Conservation (phyloP, 23 tunicate genomes). For the Ascidia mentula region DNA sequence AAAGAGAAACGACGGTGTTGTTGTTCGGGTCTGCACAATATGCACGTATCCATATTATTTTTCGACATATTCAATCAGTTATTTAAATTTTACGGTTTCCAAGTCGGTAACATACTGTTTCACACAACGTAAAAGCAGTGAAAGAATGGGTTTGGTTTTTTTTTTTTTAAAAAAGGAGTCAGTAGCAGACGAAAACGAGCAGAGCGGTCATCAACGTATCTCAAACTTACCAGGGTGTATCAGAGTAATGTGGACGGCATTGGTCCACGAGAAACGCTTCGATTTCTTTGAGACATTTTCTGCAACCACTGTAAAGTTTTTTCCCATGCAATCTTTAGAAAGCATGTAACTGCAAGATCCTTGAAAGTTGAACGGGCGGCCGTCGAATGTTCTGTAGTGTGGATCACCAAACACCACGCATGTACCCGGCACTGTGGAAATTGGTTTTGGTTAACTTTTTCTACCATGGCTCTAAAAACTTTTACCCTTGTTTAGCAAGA, state of each 20-base stretch:
- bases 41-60: not conserved
- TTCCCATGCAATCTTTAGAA: slow-evolving; percentile 54
- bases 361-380: slow-evolving; percentile 78
- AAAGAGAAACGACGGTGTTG: slow-evolving; percentile 48
- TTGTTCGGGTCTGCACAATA: not conserved
- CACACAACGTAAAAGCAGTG: not conserved
- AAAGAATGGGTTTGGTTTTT: too few species aligned
- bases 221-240: slow-evolving; percentile 19
- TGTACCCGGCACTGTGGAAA: slow-evolving; percentile 60
- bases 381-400: slow-evolving; percentile 90
- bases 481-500: too few species aligned
- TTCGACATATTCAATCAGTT: not conserved
- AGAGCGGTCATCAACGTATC: not conserved
- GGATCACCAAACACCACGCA: slow-evolving; percentile 95
- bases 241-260: slow-evolving; percentile 44
- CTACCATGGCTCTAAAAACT: too few species aligned
- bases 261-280: slow-evolving; percentile 76
- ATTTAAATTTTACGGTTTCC: not conserved
- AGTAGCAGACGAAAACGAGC: not conserved
- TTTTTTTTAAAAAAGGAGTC: not conserved
- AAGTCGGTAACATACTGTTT: not conserved
- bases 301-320: slow-evolving; percentile 53
- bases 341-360: slow-evolving; percentile 84
- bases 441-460: not conserved
- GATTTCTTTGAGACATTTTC: slow-evolving; percentile 79